Evolutionary conservation across 2,888 invertebrate species (phyloP).

Genomic region (Rhingia campestris): DNA sequence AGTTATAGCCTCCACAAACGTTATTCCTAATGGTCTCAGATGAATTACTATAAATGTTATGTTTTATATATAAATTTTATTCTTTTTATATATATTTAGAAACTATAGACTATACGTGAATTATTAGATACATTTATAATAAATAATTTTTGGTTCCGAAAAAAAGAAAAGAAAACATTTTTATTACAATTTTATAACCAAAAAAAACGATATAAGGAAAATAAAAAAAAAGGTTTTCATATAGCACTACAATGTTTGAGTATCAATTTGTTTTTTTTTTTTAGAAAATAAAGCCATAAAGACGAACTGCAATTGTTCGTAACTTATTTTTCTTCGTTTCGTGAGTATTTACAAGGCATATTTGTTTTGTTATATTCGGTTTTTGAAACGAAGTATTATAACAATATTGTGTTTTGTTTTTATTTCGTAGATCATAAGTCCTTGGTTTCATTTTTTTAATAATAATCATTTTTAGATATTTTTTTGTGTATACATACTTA

Average conservation of each 20-base stretch:
- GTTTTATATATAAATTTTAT: constrained; percentile 64
- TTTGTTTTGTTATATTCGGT: constrained; percentile 10
- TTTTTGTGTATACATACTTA: constrained; percentile 15
- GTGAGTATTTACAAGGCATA: constrained; percentile 67
- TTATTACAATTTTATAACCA: not conserved
- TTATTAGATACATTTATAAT: constrained; percentile 29
- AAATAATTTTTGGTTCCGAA: constrained; percentile 53
- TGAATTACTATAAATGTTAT: not conserved
- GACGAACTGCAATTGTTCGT: constrained; percentile 28
- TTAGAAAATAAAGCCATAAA: constrained; percentile 48
- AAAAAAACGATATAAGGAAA: constrained; percentile 14
- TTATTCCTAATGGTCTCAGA: not conserved
- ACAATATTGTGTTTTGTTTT: constrained; percentile 49
- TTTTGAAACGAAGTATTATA: constrained; percentile 45
- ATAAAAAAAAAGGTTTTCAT: not conserved
- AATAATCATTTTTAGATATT: constrained; percentile 10
- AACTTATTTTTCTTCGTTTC: constrained; percentile 17
- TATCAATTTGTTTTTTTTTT: constrained; percentile 16
- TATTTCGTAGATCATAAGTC: constrained; percentile 66
- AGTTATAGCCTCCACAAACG: too few relatives aligned
- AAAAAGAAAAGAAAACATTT: not conserved
- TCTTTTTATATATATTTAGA: constrained; percentile 16
- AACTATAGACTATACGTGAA: constrained; percentile 35
- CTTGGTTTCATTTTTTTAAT: constrained; percentile 55
- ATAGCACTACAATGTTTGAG: constrained; percentile 2